These are phyloP conservation scores for Calypte anna DNA, from an alignment of 2,113 vertebrate species.

Conservation along the genomic window DNA sequence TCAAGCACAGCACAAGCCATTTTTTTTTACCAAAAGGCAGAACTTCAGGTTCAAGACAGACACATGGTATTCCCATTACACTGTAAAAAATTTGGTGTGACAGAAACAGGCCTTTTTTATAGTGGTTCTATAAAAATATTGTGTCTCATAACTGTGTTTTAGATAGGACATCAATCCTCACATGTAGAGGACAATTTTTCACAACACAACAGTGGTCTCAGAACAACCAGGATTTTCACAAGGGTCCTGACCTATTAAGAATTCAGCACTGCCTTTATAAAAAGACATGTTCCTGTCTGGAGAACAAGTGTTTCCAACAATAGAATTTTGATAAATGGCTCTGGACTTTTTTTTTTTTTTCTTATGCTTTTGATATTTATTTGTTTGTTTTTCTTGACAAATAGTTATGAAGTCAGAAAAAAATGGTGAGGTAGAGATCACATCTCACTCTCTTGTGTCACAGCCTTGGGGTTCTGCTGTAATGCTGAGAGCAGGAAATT, in stretches of 20 bases:
- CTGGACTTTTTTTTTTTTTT: neutral
- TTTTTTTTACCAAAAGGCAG: neutral
- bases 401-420: neutral
- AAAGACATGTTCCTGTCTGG: neutral
- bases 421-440: neutral
- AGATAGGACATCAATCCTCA: neutral
- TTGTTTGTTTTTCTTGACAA: neutral
- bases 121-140: neutral
- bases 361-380: neutral
- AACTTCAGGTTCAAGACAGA: neutral
- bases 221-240: neutral
- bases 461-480: neutral
- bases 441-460: neutral
- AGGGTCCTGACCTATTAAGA: neutral
- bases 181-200: neutral
- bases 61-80: neutral
- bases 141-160: neutral
- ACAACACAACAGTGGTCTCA: neutral
- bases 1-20: neutral
- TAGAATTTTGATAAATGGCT: neutral
- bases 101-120: neutral
- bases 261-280: neutral
- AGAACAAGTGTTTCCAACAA: neutral
- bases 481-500: neutral
- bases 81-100: neutral